Evolutionary conservation across 2,888 invertebrate genomes (phyloP), one percentile per base, ranked within the genome.

Genomic region (Pyralis farinalis): DNA sequence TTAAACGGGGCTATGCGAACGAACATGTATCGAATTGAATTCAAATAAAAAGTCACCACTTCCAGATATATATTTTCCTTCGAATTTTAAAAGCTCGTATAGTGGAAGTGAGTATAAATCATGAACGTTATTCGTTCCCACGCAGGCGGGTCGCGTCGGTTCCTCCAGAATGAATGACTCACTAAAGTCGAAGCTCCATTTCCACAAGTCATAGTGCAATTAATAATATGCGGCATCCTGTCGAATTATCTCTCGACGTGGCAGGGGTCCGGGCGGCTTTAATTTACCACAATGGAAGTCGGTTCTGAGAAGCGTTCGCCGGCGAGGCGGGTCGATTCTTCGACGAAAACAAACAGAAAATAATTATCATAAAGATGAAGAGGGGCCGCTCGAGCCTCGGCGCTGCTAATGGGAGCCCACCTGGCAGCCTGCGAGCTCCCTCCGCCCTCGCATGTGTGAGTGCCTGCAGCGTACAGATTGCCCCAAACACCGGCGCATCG

Each of bases 191-290:
- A 75, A 84, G 77, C 79, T 82, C 75, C 80, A 82, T 88, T 87
- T 88, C 87, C 84, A 87, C 88, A 87, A 88, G 88, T 88, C 88
- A 88, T 88, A 88, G 87, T 87, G 86, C 87, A 88, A 88, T 88
- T 88, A 88, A 88, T 88, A 88, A 87, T 88, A 85, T 85, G 85
- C 84, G 87, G 88, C 86, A 85, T 88, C 88, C 87, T 87, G 87
- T 87, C 86, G 87, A 88, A 88, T 87, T 88, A 87, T 86, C 86
- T 87, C 83, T 79, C 83, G 71, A 71, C 87, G 83, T 77, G 84
- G 86, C 85, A 85, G 87, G 86, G 87, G 86, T 85, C 85, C 87
- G 75, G 79, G 76, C 88, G 85, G 86, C 85, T 86, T 85, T 86
- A 86, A 86, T 86, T 86, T 85, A 86, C 86, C 87, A 88, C 88